Evolutionary conservation across 2,113 vertebrate species (phyloP).

Genomic region (Gallinago jamesoni): DNA sequence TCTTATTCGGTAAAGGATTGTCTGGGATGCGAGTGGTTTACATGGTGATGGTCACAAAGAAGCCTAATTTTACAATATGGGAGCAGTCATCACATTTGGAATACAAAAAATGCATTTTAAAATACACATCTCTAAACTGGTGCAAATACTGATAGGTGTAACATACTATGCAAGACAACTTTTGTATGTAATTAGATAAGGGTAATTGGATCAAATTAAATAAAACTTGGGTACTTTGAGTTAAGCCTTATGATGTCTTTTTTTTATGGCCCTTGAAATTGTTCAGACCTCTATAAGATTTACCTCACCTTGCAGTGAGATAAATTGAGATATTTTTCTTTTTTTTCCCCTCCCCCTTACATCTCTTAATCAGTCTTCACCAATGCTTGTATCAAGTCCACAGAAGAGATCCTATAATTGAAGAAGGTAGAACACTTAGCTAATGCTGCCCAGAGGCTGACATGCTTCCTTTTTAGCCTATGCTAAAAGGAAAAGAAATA

Average conservation of each 20-base stretch:
- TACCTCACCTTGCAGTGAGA: not conserved
- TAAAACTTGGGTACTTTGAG: not conserved
- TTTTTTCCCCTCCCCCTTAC: not conserved
- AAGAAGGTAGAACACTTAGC: not conserved
- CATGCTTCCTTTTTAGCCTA: not conserved
- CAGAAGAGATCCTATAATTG: not conserved
- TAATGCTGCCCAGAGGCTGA: not conserved
- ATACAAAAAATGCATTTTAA: not conserved
- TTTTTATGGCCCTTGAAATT: not conserved
- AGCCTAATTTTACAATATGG: not conserved
- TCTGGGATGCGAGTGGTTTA: not conserved
- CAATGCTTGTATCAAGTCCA: not conserved
- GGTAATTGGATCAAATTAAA: not conserved
- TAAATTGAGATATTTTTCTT: not conserved
- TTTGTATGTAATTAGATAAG: not conserved
- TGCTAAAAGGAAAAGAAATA: not conserved
- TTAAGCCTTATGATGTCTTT: not conserved
- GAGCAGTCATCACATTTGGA: not conserved
- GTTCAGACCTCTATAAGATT: not conserved
- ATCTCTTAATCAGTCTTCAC: not conserved
- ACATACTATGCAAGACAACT: not conserved
- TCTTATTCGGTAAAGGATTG: not conserved
- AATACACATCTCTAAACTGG: not conserved
- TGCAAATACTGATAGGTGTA: not conserved
- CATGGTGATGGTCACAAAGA: not conserved